Conservation (phyloP, 2,113 vertebrate species). For the Phalacrocorax pelagicus region DNA sequence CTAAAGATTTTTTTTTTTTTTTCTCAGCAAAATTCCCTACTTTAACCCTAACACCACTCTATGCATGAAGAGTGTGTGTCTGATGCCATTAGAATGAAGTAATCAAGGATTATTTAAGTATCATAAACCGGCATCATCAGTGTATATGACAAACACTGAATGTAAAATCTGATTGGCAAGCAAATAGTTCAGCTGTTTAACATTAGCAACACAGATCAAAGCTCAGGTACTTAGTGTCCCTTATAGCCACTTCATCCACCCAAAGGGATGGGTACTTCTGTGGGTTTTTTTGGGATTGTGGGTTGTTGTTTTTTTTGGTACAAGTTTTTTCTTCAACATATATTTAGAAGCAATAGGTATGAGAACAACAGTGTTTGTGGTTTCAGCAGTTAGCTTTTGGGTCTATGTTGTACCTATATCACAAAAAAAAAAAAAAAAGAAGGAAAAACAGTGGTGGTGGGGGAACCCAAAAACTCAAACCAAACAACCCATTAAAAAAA, state of each 20-base stretch:
- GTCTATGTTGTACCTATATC: not conserved
- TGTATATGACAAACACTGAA: not conserved
- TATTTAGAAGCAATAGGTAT: not conserved
- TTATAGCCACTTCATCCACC: not conserved
- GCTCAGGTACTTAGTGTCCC: not conserved
- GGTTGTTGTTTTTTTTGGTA: not conserved
- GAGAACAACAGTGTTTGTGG: not conserved
- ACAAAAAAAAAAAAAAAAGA: not conserved
- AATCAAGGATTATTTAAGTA: not conserved
- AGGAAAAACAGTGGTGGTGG: too few relatives aligned
- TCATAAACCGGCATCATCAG: not conserved
- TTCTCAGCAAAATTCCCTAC: not conserved
- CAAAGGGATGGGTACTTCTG: not conserved
- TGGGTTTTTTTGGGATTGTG: not conserved
- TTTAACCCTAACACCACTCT: not conserved
- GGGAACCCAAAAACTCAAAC: not conserved
- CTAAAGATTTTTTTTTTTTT: not conserved
- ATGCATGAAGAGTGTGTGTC: not conserved
- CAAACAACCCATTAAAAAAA: too few relatives aligned
- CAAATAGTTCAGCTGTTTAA: not conserved
- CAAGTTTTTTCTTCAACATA: not conserved
- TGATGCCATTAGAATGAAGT: not conserved
- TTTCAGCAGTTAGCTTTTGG: not conserved
- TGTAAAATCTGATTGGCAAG: conserved; percentile 32
- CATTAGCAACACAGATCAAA: not conserved